A percentile compares a stretch with the other conserved stretches of the same genome.
phyloP scores from a whole-genome alignment of 2,797 vertebrate genomes.

The Erpetoichthys calabaricus region DNA sequence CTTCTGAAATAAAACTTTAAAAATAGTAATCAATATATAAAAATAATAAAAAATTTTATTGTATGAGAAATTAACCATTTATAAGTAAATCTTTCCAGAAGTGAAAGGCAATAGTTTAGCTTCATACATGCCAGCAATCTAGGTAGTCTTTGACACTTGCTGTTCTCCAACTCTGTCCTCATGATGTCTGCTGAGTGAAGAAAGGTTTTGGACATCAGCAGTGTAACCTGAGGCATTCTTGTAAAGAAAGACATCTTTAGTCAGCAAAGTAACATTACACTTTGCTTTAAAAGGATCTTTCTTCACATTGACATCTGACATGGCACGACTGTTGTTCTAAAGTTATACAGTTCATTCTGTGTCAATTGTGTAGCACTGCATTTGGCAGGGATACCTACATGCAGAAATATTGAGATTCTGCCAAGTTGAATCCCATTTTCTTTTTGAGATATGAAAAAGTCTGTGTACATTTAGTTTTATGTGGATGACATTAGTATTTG shows the following conservation, averaged over 20 bases:
- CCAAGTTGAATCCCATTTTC: too few relatives aligned
- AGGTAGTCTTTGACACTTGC: neutral
- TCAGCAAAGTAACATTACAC: neutral
- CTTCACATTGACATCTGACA: neutral
- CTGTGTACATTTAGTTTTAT: too few relatives aligned
- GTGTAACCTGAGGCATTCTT: neutral
- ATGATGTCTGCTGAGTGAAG: neutral
- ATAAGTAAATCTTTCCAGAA: too few relatives aligned
- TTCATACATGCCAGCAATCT: neutral
- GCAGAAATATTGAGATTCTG: too few relatives aligned
- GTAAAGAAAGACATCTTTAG: neutral
- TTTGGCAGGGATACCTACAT: too few relatives aligned
- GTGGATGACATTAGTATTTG: too few relatives aligned
- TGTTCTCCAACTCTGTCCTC: neutral
- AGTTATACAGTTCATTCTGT: neutral
- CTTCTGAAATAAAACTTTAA: too few relatives aligned
- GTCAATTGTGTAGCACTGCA: too few relatives aligned
- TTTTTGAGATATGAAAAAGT: too few relatives aligned
- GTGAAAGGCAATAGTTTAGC: neutral
- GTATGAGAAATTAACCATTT: too few relatives aligned
- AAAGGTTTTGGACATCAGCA: neutral
- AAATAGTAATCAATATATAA: too few relatives aligned
- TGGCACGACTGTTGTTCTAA: neutral
- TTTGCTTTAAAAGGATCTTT: neutral
- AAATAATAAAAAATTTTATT: too few relatives aligned